Evolutionary conservation across 2,888 invertebrate genomes (phyloP), one percentile per base, ranked within the genome.

Genomic region (Standfussiana lucernea): DNA sequence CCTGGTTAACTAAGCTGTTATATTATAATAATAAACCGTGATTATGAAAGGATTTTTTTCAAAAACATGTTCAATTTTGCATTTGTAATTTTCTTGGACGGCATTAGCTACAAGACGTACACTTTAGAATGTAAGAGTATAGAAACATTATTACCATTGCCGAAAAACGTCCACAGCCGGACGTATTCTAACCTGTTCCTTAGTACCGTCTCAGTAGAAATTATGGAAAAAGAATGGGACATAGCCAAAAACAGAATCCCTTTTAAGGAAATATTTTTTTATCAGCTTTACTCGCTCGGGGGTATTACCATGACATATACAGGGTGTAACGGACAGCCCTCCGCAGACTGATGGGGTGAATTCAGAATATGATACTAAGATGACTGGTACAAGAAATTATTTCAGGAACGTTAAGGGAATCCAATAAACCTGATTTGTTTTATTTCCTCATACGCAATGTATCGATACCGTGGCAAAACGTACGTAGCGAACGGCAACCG

Each of bases 1-100:
- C 85, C 85, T 80, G 85, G 85, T 84, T 84, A 75, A 71, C 15
- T 73, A 64, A 77, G 59, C 50, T 68, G 45, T 67, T 69, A 82
- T 70, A 47, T 68, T 42, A 32, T 62, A 15, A 59, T 65, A 53
- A 21, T 45, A 42, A 68, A 65, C 11, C 42, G 32, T 53, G 59
- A 35, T n/a, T 18, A 66, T 68, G 28, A 42, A 72, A 42, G 47
- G n/a, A 0, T 67, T 64, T 40, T 18, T 79, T 35, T 13, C 56
- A 47, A 62, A 61, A 11, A 18, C n/a, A 24, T 56, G 65, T 78
- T 69, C 40, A 75, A 62, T 62, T 62, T 40, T 82, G 50, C 47
- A 80, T 82, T 79, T 79, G 35, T 66, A 32, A 24, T 69, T 32
- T 72, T 53, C 37, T 65, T 35, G 28, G 18, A 28, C 4, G 28